Evolutionary conservation across 2,113 vertebrate species (phyloP), one percentile per base, ranked within the genome.

Genomic region (Sinocyclocheilus rhinocerous): DNA sequence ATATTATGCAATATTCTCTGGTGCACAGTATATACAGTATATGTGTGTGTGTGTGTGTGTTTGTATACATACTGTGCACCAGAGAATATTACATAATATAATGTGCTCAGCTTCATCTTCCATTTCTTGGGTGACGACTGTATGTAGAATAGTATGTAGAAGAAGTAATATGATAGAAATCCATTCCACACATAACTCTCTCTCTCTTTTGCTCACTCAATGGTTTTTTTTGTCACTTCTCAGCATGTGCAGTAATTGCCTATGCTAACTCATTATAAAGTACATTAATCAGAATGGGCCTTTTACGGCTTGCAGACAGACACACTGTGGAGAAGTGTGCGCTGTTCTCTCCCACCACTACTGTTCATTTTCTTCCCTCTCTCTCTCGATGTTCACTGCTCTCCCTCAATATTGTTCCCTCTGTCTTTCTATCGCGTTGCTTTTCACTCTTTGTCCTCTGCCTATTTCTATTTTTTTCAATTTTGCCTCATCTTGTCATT

Each of bases 241-340:
- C 85, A 76, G 84, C 80, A 67, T 73, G 77, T 59, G 63, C 45
- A 75, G 85, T 88, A 87, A 82, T 85, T 81, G 84, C 80, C 78
- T 88, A 70, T 84, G 85, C 81, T 85, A 88, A 86, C 87, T 75
- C 89, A 69, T 86, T 83, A 83, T 78, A 85, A 72, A 83, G 85
- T 55, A 78, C 85, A 87, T 87, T 87, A 75, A 88, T 88, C 87
- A 88, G 82, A 85, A 69, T 69, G 59, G 70, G 77, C 52, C 55
- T 73, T 85, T 80, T 77, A 76, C 77, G 7, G 61, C 76, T 48
- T 24, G 16, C 26, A 59, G 78, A 86, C 86, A 57, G 50, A 42
- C 81, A 83, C 86, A 50, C 52, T 52, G 76, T 87, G 80, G 29
- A 59, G 86, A 78, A 63, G 36, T 83, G 24, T 29, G 85, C 5